These are phyloP conservation scores for Pseudoips prasinana DNA, from an alignment of 2,888 invertebrate genomes.

Conservation along the genomic window DNA sequence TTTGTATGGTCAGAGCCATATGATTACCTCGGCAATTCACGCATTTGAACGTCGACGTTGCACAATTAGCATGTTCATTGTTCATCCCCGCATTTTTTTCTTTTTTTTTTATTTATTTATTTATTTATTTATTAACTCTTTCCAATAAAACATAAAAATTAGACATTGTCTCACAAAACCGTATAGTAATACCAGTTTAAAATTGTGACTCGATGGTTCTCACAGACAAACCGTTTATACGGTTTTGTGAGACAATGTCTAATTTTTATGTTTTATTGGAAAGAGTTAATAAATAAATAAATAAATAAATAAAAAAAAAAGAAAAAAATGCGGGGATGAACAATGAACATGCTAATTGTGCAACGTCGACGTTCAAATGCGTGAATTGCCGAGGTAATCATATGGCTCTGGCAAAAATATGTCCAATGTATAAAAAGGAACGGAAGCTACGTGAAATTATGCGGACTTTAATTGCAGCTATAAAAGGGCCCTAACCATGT, in stretches of 20 bases:
- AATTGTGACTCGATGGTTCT: too few species aligned
- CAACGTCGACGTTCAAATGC: conserved; percentile 3
- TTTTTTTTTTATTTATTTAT: too few species aligned
- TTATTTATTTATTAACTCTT: too few species aligned
- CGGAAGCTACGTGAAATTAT: conserved; percentile 4
- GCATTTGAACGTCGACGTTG: conserved; percentile 3
- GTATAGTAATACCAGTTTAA: too few species aligned
- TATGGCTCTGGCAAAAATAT: conserved; percentile 4
- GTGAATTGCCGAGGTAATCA: conserved; percentile 7
- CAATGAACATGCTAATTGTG: conserved; percentile 11
- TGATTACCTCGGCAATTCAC: conserved; percentile 7
- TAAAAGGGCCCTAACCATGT: conserved; percentile 1
- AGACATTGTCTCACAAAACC: too few species aligned
- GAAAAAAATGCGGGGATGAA: conserved; percentile 6
- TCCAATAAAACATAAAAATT: too few species aligned
- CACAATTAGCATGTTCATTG: conserved; percentile 11
- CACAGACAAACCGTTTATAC: too few species aligned
- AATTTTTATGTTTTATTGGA: too few species aligned
- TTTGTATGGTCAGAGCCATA: conserved; percentile 3
- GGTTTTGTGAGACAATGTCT: too few species aligned
- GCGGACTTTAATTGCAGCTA: conserved; percentile 6
- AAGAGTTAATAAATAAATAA: too few species aligned
- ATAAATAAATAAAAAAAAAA: too few species aligned
- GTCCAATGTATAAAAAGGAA: conserved; percentile 7
- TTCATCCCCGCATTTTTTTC: conserved; percentile 6